Evolutionary conservation across 2,888 invertebrate genomes (phyloP).

Genomic region (Nudaria mundana): DNA sequence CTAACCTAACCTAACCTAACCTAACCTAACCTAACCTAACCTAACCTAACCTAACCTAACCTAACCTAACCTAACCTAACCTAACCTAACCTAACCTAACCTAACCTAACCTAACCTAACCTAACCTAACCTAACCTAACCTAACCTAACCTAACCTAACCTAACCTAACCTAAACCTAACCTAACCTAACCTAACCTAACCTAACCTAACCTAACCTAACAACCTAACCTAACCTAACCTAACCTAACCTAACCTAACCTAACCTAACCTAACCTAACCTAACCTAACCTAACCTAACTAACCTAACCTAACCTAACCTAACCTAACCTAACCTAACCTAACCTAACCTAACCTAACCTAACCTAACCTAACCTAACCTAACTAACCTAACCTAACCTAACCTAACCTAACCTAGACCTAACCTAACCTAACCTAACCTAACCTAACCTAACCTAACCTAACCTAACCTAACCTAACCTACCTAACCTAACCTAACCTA

Average conservation of each 20-base stretch:
- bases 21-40: conserved; percentile 22
- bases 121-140: conserved; percentile 5
- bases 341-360: no score
- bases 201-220: conserved; percentile 13
- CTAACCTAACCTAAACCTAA: no score
- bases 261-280: conserved; percentile 5
- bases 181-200: conserved; percentile 5
- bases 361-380: conserved; percentile 14
- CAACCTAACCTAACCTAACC: conserved; percentile 15
- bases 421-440: conserved; percentile 9
- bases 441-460: conserved; percentile 5
- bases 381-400: conserved; percentile 10
- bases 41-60: conserved; percentile 22
- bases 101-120: conserved; percentile 2
- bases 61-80: conserved; percentile 8
- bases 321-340: conserved; percentile 14
- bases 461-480: conserved; percentile 4
- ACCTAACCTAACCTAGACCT: conserved; percentile 17
- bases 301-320: conserved; percentile 10
- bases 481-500: conserved; percentile 2
- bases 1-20: conserved; percentile 20
- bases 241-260: conserved; percentile 11
- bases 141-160: conserved; percentile 6
- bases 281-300: conserved; percentile 11
- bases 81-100: conserved; percentile 15